Percentiles rank a stretch among this genome's conserved stretches.
Evolutionary conservation across 64 coral and sea anemone genomes (phyloP).

Genomic region (Pocillopora verrucosa): DNA sequence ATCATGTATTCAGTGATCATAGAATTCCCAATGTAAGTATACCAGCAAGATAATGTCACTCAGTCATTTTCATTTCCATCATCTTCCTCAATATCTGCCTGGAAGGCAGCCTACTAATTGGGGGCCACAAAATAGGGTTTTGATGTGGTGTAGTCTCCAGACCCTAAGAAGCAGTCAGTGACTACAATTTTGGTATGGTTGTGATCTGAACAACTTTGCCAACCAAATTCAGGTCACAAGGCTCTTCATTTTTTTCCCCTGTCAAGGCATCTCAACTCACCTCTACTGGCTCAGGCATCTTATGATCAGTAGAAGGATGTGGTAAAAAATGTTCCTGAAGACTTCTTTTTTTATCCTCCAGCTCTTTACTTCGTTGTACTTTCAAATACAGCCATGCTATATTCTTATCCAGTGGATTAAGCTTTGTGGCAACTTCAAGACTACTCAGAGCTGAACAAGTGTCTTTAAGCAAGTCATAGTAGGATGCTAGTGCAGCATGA

Average conservation of each 20-base stretch:
- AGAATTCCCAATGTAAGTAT: no score
- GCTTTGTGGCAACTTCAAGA: constrained; percentile 39
- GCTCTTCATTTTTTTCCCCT: background rate
- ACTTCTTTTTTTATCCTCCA: constrained; percentile 32
- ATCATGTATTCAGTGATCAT: no score
- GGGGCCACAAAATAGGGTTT: no score
- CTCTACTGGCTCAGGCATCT: constrained; percentile 41
- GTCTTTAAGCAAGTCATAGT: constrained; percentile 37
- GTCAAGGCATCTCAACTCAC: background rate
- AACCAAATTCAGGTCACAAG: no score
- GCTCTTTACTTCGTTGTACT: constrained; percentile 21
- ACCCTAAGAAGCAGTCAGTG: no score
- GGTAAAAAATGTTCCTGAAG: background rate
- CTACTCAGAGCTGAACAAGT: constrained; percentile 17
- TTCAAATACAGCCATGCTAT: constrained; percentile 60
- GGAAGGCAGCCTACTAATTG: no score
- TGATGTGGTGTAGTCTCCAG: no score
- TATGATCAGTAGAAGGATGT: background rate
- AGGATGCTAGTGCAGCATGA: constrained; percentile 48
- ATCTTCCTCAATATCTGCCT: no score
- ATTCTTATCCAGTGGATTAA: constrained; percentile 46
- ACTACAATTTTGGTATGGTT: no score
- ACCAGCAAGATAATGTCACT: no score
- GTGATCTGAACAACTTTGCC: no score
- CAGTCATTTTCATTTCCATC: no score